Evolutionary conservation across 2,113 vertebrate genomes (phyloP).

Genomic region (Malurus alboscapulatus): DNA sequence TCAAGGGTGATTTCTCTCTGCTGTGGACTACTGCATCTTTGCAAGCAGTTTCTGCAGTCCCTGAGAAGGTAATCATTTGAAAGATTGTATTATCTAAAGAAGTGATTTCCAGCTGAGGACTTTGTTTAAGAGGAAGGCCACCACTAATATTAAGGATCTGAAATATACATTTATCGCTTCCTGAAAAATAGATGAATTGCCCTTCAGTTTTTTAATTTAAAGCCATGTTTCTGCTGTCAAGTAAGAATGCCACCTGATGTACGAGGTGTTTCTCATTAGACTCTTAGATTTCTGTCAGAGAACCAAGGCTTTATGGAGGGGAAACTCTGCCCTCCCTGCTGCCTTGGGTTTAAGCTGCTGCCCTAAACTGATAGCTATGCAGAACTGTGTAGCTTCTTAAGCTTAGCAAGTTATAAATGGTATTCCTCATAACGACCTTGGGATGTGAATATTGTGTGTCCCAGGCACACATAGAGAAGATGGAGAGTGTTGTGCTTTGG

Average conservation of each 20-base stretch:
- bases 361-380: not conserved
- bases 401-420: constrained; percentile 3
- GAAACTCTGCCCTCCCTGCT: not conserved
- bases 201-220: not conserved
- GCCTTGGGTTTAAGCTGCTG: not conserved
- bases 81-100: not conserved
- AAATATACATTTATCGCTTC: not conserved
- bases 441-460: not conserved
- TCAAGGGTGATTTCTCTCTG: not conserved
- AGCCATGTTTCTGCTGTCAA: not conserved
- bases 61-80: not conserved
- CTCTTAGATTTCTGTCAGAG: not conserved
- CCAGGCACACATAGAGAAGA: not conserved
- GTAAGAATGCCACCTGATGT: not conserved
- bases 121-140: not conserved
- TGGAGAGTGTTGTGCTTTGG: not conserved
- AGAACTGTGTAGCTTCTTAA: constrained; percentile 6
- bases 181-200: not conserved
- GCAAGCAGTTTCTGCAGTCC: not conserved
- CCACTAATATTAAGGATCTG: not conserved
- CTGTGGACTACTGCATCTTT: not conserved
- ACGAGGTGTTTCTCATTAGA: not conserved
- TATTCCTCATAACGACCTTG: not conserved
- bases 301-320: not conserved
- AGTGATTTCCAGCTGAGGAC: not conserved